Percentiles rank a stretch among this genome's conserved stretches.
These are phyloP conservation scores for Arctia plantaginis DNA, from an alignment of 2,888 invertebrate genomes.

Conservation along the genomic window DNA sequence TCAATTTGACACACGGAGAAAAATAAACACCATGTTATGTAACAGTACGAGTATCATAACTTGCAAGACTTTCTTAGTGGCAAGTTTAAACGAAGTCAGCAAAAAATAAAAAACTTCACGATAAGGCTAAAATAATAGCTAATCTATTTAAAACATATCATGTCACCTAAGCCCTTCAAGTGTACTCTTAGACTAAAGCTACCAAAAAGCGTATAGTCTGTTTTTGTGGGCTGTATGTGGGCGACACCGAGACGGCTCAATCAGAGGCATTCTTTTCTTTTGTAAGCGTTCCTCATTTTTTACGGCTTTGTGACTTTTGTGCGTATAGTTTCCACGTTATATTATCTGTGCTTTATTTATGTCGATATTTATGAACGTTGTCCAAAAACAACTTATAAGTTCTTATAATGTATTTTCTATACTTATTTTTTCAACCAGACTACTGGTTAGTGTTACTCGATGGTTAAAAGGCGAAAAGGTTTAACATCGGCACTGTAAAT, in stretches of 20 bases:
- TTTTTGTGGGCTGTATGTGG: constrained; percentile 34
- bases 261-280: constrained; percentile 35
- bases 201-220: constrained; percentile 28
- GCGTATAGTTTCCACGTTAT: constrained; percentile 9
- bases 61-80: too few relatives aligned
- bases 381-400: background rate
- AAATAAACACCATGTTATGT: too few relatives aligned
- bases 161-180: background rate
- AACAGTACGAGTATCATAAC: too few relatives aligned
- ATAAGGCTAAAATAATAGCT: background rate
- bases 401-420: background rate
- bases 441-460: too few relatives aligned
- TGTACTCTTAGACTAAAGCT: background rate
- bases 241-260: constrained; percentile 37
- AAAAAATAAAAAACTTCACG: background rate
- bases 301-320: constrained; percentile 38
- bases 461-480: background rate
- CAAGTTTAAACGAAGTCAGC: too few relatives aligned
- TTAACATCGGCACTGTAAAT: background rate
- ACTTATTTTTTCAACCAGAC: too few relatives aligned
- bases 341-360: background rate
- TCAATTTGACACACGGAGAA: too few relatives aligned
- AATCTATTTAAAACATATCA: background rate
- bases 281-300: constrained; percentile 47
- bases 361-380: constrained; percentile 3